phyloP scores from a whole-genome alignment of 37 sponge, comb jelly and placozoan species.

The Aphrocallistes beatrix region DNA sequence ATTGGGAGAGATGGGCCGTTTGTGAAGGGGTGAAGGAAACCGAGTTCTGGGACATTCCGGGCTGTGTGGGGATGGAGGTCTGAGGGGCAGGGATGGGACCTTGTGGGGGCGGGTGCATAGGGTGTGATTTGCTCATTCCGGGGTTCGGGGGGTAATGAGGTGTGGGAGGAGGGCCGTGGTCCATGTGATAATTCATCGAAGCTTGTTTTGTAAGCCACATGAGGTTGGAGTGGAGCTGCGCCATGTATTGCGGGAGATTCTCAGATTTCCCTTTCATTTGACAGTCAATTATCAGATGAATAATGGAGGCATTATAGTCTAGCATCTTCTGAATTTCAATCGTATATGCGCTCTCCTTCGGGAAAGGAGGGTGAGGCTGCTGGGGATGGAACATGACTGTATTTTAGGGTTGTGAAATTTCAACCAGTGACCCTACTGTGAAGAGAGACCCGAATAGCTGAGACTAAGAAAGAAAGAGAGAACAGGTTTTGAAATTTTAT shows the following conservation, averaged over 20 bases:
- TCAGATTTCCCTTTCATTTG: not conserved
- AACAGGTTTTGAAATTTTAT: no score
- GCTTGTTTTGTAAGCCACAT: slow-evolving; percentile 8
- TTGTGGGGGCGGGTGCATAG: not conserved
- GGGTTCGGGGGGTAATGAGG: not conserved
- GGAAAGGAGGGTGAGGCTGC: slow-evolving; percentile 12
- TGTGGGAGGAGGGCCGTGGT: not conserved
- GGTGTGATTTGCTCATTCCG: not conserved
- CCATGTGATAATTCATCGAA: not conserved
- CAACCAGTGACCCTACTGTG: no score
- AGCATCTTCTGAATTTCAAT: not conserved
- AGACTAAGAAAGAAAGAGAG: no score
- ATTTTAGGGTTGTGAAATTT: no score
- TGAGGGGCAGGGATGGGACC: not conserved
- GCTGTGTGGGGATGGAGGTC: not conserved
- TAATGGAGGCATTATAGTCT: not conserved
- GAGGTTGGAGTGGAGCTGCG: not conserved
- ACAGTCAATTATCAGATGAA: not conserved
- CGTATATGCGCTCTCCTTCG: not conserved
- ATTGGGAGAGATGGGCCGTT: not conserved
- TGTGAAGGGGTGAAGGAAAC: not conserved
- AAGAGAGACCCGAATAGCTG: no score
- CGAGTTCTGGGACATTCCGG: not conserved
- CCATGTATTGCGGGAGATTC: not conserved
- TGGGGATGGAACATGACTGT: slow-evolving; percentile 18